Percentiles rank a stretch among this genome's conserved stretches.
phyloP scores from a whole-genome alignment of 2,113 vertebrate species.

The Salvelinus namaycush region DNA sequence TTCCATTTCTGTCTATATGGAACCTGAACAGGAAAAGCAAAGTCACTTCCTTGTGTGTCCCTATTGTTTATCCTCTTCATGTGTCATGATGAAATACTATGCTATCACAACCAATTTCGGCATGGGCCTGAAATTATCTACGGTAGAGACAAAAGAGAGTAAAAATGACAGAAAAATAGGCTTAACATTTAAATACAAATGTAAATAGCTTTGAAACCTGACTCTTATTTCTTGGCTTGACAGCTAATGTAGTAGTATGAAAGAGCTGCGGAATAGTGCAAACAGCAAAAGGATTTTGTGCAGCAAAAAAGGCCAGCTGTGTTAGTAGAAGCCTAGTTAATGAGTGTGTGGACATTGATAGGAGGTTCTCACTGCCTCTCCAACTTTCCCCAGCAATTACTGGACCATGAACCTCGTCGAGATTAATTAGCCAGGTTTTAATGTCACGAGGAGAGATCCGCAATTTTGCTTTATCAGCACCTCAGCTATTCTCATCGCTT shows the following conservation, averaged over 20 bases:
- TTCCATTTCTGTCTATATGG: not conserved
- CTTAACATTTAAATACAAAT: not conserved
- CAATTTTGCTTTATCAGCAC: not conserved
- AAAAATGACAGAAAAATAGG: no score
- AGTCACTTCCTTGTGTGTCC: not conserved
- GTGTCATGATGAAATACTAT: not conserved
- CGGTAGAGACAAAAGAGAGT: no score
- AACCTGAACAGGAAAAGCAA: not conserved
- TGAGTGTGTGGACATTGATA: conserved; percentile 15
- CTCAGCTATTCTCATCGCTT: not conserved
- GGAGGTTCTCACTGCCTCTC: not conserved
- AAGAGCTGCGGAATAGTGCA: not conserved
- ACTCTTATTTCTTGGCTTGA: not conserved
- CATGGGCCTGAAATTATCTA: no score
- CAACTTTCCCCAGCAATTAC: conserved; percentile 23
- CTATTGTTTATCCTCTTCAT: not conserved
- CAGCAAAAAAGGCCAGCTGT: not conserved
- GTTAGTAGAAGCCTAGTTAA: conserved; percentile 11
- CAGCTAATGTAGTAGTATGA: not conserved
- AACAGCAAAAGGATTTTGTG: not conserved
- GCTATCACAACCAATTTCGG: no score
- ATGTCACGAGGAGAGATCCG: conserved; percentile 19
- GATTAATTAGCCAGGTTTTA: conserved; percentile 39
- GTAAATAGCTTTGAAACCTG: not conserved
- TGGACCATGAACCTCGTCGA: conserved; percentile 13